These are phyloP conservation scores for Lycopodina hypogea DNA, from an alignment of 37 sponge, comb jelly and placozoan genomes.

Conservation along the genomic window DNA sequence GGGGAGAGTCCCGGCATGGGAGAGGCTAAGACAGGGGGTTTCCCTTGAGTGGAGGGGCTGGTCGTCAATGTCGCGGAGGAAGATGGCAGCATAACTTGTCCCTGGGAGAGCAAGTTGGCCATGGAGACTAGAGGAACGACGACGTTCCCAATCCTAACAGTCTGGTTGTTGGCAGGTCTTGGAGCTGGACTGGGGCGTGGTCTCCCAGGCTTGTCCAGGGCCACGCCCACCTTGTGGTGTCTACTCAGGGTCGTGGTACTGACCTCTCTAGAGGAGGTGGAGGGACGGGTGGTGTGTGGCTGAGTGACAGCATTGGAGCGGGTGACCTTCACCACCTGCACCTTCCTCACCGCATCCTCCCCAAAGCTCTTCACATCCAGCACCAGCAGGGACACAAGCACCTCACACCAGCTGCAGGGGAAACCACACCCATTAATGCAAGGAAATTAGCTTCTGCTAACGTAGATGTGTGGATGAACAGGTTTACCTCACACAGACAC, in stretches of 20 bases:
- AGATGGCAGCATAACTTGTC: background rate
- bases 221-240: background rate
- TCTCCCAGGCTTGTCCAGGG: background rate
- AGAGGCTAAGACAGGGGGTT: too few species aligned
- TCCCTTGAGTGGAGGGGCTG: too few species aligned
- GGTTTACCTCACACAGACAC: too few species aligned
- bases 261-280: background rate
- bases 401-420: conserved; percentile 1
- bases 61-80: too few species aligned
- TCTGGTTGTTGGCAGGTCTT: background rate
- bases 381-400: background rate
- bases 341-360: background rate
- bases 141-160: conserved; percentile 17
- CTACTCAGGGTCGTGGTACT: background rate
- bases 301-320: background rate
- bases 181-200: background rate
- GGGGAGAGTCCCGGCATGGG: too few species aligned
- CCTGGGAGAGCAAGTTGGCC: background rate
- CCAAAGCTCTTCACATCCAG: conserved; percentile 9
- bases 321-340: background rate
- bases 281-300: background rate
- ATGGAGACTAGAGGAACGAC: background rate
- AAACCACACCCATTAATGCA: too few species aligned
- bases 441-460: too few species aligned
- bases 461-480: too few species aligned